phyloP scores from a whole-genome alignment of 64 coral and sea anemone genomes.

The Pachyseris speciosa region DNA sequence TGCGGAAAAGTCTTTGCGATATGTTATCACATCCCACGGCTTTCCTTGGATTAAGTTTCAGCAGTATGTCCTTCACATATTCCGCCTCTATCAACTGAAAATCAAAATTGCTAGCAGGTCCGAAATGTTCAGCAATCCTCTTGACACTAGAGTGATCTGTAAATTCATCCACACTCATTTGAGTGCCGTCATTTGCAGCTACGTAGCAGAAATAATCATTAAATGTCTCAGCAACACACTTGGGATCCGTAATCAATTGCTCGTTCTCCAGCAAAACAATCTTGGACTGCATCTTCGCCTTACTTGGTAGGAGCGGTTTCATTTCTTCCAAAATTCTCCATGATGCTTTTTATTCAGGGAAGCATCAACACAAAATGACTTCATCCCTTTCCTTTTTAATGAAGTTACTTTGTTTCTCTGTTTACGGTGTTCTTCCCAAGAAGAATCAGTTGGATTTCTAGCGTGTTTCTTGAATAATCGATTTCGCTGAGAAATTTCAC shows the following conservation, averaged over 20 bases:
- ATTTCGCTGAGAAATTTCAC: conserved; percentile 24
- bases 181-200: not conserved
- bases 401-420: conserved; percentile 51
- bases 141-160: not conserved
- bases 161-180: too few relatives aligned
- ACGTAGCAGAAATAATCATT: conserved; percentile 32
- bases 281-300: conserved; percentile 19
- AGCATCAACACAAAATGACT: conserved; percentile 1
- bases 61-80: conserved; percentile 14
- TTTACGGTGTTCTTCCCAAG: conserved; percentile 35
- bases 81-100: not conserved
- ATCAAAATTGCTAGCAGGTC: conserved; percentile 1
- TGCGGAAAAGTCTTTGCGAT: conserved; percentile 19
- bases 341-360: not conserved
- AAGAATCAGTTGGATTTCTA: conserved; percentile 30
- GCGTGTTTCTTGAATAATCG: conserved; percentile 21
- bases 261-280: conserved; percentile 26
- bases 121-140: not conserved
- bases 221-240: conserved; percentile 15
- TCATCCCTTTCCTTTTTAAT: conserved; percentile 38
- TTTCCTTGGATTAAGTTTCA: conserved; percentile 27
- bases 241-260: not conserved
- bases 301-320: conserved; percentile 27
- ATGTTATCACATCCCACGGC: conserved; percentile 19
- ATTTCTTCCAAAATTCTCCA: too few relatives aligned